phyloP scores from a whole-genome alignment of 2,888 invertebrate genomes.

The Limnephilus marmoratus region DNA sequence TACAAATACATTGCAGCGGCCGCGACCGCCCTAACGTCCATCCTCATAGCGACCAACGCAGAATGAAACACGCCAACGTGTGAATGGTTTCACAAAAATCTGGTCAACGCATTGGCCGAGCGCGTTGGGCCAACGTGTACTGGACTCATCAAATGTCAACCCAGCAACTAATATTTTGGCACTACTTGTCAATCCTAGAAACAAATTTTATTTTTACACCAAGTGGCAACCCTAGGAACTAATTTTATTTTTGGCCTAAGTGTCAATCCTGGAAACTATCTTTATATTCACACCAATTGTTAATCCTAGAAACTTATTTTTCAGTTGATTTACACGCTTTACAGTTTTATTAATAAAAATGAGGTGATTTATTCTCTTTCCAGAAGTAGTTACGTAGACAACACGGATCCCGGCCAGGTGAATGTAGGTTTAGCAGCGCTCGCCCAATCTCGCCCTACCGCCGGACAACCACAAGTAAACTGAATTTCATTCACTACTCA shows the following conservation, averaged over 20 bases:
- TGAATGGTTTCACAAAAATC: no score
- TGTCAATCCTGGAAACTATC: neutral
- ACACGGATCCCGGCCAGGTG: constrained; percentile 75
- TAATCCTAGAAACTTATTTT: no score
- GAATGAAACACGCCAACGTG: no score
- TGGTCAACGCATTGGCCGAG: no score
- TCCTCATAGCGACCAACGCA: no score
- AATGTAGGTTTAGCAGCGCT: constrained; percentile 73
- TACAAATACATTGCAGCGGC: no score
- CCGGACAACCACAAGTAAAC: constrained; percentile 72
- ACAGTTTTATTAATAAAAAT: neutral
- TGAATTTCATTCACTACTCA: neutral
- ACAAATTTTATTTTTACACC: no score
- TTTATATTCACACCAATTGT: no score
- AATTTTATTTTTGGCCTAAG: neutral
- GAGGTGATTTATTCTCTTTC: constrained; percentile 69
- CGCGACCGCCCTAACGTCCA: no score
- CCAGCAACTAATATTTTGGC: neutral
- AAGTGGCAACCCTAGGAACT: neutral
- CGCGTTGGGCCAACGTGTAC: no score
- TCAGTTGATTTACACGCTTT: neutral
- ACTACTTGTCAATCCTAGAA: no score
- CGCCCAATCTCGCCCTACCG: constrained; percentile 71
- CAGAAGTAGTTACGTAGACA: constrained; percentile 81
- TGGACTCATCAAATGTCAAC: no score